Evolutionary conservation across 2,888 invertebrate genomes (phyloP).

Genomic region (Campaea margaritaria): DNA sequence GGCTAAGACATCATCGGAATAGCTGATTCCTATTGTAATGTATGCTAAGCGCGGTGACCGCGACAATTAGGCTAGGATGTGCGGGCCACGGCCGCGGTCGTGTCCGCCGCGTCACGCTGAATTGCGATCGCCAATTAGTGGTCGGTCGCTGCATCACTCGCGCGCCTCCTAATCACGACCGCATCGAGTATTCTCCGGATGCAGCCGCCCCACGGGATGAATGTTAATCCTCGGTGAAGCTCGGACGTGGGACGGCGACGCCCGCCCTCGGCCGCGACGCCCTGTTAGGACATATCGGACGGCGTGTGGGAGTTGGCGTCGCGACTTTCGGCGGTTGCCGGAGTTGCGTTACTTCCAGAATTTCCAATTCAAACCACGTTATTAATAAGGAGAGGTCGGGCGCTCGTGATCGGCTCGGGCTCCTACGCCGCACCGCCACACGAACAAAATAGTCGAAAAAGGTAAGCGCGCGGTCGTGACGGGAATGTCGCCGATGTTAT

Average conservation of each 20-base stretch:
- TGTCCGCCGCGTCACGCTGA: conserved; percentile 64
- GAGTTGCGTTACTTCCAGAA: conserved; percentile 49
- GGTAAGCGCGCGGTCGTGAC: conserved; percentile 79
- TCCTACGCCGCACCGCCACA: conserved; percentile 56
- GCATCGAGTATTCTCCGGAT: conserved; percentile 61
- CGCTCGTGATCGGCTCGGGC: conserved; percentile 65
- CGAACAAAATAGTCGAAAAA: conserved; percentile 79
- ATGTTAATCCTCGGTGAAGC: conserved; percentile 52
- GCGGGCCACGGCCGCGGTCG: conserved; percentile 56
- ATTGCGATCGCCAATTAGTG: conserved; percentile 70
- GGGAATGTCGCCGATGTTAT: conserved; percentile 78
- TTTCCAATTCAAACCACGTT: conserved; percentile 77
- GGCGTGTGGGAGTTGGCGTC: conserved; percentile 3
- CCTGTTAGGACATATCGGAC: neutral
- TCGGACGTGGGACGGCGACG: conserved; percentile 33
- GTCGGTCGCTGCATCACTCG: conserved; percentile 59
- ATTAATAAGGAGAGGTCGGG: conserved; percentile 74
- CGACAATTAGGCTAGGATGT: conserved; percentile 74
- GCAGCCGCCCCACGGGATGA: conserved; percentile 46
- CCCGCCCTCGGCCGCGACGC: conserved; percentile 5
- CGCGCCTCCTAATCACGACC: conserved; percentile 68
- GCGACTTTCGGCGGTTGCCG: conserved; percentile 18
- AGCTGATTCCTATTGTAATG: conserved; percentile 78
- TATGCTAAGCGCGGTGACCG: conserved; percentile 77
- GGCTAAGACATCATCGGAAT: conserved; percentile 69